Evolutionary conservation across 64 coral and sea anemone genomes (phyloP).

Genomic region (Pachyseris speciosa): DNA sequence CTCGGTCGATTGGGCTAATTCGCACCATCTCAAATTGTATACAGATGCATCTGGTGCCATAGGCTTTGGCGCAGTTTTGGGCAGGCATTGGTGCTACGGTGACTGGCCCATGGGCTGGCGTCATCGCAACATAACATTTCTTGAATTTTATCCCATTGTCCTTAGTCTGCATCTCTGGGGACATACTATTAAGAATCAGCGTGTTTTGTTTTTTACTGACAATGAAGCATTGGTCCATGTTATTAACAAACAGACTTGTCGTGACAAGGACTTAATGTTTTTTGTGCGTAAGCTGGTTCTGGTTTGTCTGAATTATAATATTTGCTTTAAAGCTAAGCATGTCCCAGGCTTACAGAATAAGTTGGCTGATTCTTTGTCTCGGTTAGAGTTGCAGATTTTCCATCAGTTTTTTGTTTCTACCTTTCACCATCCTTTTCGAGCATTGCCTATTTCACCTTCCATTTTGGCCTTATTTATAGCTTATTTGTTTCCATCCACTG

Average conservation of each 20-base stretch:
- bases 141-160: slow-evolving; percentile 2
- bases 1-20: neutral
- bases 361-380: slow-evolving; percentile 69
- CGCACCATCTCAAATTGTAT: neutral
- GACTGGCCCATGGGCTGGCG: neutral
- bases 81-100: neutral
- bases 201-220: slow-evolving; percentile 70
- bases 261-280: slow-evolving; percentile 39
- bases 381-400: slow-evolving; percentile 52
- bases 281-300: slow-evolving; percentile 53
- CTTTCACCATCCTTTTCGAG: no score
- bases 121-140: neutral
- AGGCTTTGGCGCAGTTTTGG: neutral
- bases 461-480: no score
- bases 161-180: neutral
- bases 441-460: no score
- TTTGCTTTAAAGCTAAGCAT: slow-evolving; percentile 51
- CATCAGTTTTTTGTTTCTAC: no score
- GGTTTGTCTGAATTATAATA: slow-evolving; percentile 53
- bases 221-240: slow-evolving; percentile 56
- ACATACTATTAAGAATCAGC: slow-evolving; percentile 14
- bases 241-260: slow-evolving; percentile 44
- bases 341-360: slow-evolving; percentile 46
- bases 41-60: slow-evolving; percentile 1
- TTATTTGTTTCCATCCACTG: no score